Conservation (phyloP, 2,888 invertebrate genomes). For the Trichopria drosophilae region DNA sequence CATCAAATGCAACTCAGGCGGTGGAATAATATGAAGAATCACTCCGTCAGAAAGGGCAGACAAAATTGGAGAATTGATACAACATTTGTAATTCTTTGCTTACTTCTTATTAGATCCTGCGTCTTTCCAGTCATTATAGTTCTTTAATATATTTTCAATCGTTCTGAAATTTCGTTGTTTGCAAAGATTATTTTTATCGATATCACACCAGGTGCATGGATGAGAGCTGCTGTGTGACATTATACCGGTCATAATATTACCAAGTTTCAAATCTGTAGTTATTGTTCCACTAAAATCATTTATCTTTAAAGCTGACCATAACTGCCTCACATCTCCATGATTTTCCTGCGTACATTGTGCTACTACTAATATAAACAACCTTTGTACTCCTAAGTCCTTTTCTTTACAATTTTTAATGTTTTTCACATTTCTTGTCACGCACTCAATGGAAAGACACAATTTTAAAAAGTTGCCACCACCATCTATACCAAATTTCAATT, state of each 20-base stretch:
- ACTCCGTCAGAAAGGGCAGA: not conserved
- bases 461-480: slow-evolving; percentile 33
- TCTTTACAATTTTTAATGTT: too few relatives aligned
- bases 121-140: not conserved
- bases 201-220: not conserved
- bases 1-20: not conserved
- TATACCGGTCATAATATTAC: not conserved
- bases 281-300: too few relatives aligned
- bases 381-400: too few relatives aligned
- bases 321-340: too few relatives aligned
- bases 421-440: too few relatives aligned
- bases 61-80: not conserved
- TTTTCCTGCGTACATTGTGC: too few relatives aligned
- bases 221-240: not conserved
- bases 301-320: too few relatives aligned
- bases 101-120: not conserved
- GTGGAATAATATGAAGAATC: slow-evolving; percentile 1
- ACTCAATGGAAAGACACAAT: too few relatives aligned
- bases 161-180: not conserved
- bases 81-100: not conserved
- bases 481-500: not conserved
- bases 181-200: not conserved
- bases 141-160: not conserved
- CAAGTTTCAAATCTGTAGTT: too few relatives aligned
- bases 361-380: too few relatives aligned